These are phyloP conservation scores for Acestrorhynchus altus DNA, from an alignment of 2,797 vertebrate genomes.

Conservation along the genomic window DNA sequence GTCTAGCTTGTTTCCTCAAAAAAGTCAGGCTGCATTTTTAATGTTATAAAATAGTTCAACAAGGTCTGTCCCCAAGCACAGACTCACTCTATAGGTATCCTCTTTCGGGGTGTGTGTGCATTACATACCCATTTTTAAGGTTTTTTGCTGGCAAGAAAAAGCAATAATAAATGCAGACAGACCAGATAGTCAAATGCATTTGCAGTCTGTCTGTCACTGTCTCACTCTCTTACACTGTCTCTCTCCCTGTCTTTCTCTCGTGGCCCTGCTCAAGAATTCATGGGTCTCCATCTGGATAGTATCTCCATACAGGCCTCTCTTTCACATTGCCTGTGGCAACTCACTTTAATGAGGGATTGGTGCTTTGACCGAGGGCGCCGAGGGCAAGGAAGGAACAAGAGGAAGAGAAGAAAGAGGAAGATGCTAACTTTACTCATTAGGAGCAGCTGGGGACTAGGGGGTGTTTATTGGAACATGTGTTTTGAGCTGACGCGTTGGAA, in stretches of 20 bases:
- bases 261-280: slow-evolving; percentile 33
- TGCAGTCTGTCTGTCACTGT: background rate
- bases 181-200: slow-evolving; percentile 34
- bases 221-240: background rate
- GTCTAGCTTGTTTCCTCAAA: background rate
- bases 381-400: slow-evolving; percentile 8
- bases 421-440: background rate
- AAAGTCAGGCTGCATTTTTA: background rate
- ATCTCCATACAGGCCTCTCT: slow-evolving; percentile 22
- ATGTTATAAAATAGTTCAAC: background rate
- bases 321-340: slow-evolving; percentile 28
- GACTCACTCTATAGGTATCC: background rate
- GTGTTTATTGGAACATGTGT: background rate
- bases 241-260: slow-evolving; percentile 2
- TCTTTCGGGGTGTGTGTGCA: background rate
- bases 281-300: slow-evolving; percentile 24
- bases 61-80: background rate
- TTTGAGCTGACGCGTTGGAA: slow-evolving; percentile 12
- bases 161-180: slow-evolving; percentile 12
- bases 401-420: slow-evolving; percentile 2
- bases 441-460: background rate
- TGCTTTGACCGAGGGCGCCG: background rate
- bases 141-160: background rate
- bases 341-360: slow-evolving; percentile 25
- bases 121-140: slow-evolving; percentile 20